Percentiles rank a stretch among this genome's conserved stretches.
phyloP scores from a whole-genome alignment of 2,888 invertebrate genomes.

The Lycophotia porphyrea region DNA sequence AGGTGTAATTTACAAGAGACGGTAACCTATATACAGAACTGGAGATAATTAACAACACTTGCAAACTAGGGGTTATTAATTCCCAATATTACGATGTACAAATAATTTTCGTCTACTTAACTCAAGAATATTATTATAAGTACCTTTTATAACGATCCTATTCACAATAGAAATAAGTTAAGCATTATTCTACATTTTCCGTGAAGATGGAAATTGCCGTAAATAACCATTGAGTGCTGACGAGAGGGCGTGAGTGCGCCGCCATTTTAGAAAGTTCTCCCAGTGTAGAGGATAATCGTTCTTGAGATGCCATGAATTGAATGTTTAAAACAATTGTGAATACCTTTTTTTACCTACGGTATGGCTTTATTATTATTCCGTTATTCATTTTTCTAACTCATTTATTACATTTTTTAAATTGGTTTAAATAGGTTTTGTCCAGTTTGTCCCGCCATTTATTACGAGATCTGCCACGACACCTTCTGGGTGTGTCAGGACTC shows the following conservation, averaged over 20 bases:
- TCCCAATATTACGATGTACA: background rate
- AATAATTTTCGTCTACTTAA: conserved; percentile 2
- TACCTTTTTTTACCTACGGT: conserved; percentile 1
- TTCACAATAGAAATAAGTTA: conserved; percentile 41
- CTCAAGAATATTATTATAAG: conserved; percentile 41
- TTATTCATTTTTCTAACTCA: too few species aligned
- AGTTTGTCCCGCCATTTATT: background rate
- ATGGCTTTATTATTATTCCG: too few species aligned
- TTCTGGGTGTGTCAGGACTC: background rate
- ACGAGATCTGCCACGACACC: background rate
- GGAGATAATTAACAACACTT: conserved; percentile 1
- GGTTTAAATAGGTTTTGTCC: too few species aligned
- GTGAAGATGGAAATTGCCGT: conserved; percentile 74
- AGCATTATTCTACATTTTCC: conserved; percentile 62
- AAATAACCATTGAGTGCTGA: conserved; percentile 77
- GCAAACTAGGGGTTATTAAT: conserved; percentile 14
- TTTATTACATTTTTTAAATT: too few species aligned
- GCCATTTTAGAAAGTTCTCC: conserved; percentile 73
- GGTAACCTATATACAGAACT: background rate
- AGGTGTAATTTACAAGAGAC: background rate
- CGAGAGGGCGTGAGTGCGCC: conserved; percentile 64
- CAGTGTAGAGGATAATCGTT: conserved; percentile 76
- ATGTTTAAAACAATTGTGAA: conserved; percentile 56
- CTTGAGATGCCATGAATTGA: conserved; percentile 64
- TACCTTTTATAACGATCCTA: conserved; percentile 27